Base-by-base conservation (phyloP, 2,888 invertebrate species). In the Lasioglossum oenotherae region DNA sequence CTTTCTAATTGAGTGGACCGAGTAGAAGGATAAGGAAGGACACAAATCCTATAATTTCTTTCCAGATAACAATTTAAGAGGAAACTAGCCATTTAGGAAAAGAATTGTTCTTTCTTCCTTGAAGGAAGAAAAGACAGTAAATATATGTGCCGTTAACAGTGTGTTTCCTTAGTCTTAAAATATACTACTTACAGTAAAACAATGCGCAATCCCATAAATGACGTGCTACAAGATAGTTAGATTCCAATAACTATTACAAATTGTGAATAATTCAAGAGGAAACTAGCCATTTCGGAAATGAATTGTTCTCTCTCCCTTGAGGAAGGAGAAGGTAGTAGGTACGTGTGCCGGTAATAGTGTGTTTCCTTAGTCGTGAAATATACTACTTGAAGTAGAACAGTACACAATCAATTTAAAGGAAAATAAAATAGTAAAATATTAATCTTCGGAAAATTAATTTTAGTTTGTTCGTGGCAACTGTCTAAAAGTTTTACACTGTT, bases 21-120 rank as follows among this genome's bases (percentile, higher is more conserved):
- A 2, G 16, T 27, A 44, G 19, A 16, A 46, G 27, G 3, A 73
- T 44, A 72, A 73, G 27, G 27, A 73, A 31, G 19, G 31, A 4
- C 27, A 31, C 44, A 46, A 16, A 31, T 49, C 72, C 27, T 49
- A 46, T 73, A 44, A 73, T 46, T 46, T 35, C 72, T 46, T 14
- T 46, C 72, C 72, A 73, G 72, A 73, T 44, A 73, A 73, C 44
- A 73, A 73, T 73, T 73, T 2, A 46, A 46, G 46, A 73, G 72
- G 31, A 31, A 10, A 31, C 44, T 73, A 4, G 44, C 46, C 19
- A 27, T 46, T 73, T 14, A 46, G 46, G 5, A 27, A 44, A 73
- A 16, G 27, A 14, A 27, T 49, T 31, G 44, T 44, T 73, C 46
- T 49, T 31, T 49, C 8, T 46, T 64, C 6, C 31, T 16, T 16